Conservation (phyloP, 1,140 invertebrate species). For the Drosophila serrata region DNA sequence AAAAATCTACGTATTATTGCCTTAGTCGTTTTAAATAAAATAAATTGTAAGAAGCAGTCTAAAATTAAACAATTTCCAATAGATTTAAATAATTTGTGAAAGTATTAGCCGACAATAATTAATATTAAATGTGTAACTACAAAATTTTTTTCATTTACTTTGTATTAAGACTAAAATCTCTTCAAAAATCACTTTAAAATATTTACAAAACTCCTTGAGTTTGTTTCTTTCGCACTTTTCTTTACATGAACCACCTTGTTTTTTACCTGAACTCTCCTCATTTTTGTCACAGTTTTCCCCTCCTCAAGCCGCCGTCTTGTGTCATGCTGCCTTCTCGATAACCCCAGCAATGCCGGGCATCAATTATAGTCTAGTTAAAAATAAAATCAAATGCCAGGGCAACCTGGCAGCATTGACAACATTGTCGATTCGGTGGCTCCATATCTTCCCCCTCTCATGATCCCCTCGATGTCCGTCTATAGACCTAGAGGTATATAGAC, state of each 20-base stretch:
- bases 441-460: constrained; percentile 5
- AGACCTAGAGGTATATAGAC: not conserved
- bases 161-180: not conserved
- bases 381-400: constrained; percentile 80
- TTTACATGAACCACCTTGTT: constrained; percentile 16
- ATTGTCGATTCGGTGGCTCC: constrained; percentile 75
- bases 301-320: too few species aligned
- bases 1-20: too few species aligned
- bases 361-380: constrained; percentile 75
- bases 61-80: too few species aligned
- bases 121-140: too few species aligned
- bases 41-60: too few species aligned
- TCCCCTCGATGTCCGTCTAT: constrained; percentile 2
- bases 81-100: too few species aligned
- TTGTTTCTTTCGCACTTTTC: not conserved
- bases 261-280: constrained; percentile 27
- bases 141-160: not conserved
- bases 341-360: constrained; percentile 54
- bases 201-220: not conserved
- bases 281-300: constrained; percentile 10
- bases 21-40: too few species aligned
- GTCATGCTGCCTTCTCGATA: constrained; percentile 23
- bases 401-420: constrained; percentile 74
- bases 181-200: not conserved
- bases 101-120: too few species aligned